Percentiles rank a stretch among this genome's conserved stretches.
Evolutionary conservation across 2,797 vertebrate species (phyloP).

Genomic region (Labeo calbasu): DNA sequence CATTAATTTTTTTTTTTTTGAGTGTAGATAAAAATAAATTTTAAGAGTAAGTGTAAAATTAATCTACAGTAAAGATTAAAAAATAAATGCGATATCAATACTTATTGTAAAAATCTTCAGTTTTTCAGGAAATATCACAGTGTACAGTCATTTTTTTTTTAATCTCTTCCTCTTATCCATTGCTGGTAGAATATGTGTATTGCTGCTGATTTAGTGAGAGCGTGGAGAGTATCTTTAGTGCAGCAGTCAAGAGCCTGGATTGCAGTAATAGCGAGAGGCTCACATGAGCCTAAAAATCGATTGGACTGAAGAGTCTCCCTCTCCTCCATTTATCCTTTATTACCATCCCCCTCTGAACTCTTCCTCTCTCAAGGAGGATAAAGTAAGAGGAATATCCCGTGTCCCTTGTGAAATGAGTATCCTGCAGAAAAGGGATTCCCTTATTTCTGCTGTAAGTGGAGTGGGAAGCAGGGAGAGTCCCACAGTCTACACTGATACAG

Average conservation of each 20-base stretch:
- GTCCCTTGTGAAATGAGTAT: constrained; percentile 3
- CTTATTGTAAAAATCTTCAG: background rate
- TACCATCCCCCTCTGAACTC: background rate
- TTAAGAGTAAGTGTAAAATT: background rate
- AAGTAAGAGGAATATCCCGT: background rate
- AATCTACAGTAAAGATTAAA: background rate
- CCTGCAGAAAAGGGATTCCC: background rate
- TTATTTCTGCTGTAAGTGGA: background rate
- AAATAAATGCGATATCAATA: background rate
- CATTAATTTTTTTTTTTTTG: no score
- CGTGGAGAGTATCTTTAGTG: constrained; percentile 11
- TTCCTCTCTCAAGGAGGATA: background rate
- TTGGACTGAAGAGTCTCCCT: background rate
- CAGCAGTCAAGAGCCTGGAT: constrained; percentile 44
- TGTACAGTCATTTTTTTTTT: background rate
- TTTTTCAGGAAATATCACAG: background rate
- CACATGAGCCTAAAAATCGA: constrained; percentile 22
- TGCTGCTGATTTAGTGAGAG: background rate
- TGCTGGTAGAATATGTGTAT: background rate
- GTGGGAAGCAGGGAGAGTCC: background rate
- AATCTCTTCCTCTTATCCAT: background rate
- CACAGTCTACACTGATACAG: background rate
- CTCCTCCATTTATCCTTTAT: constrained; percentile 13
- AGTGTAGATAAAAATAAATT: background rate
- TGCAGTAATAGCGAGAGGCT: constrained; percentile 15